Evolutionary conservation across 1,140 invertebrate species (phyloP), one percentile per base, ranked within the genome.

Genomic region (Dendrolimus punctatus): DNA sequence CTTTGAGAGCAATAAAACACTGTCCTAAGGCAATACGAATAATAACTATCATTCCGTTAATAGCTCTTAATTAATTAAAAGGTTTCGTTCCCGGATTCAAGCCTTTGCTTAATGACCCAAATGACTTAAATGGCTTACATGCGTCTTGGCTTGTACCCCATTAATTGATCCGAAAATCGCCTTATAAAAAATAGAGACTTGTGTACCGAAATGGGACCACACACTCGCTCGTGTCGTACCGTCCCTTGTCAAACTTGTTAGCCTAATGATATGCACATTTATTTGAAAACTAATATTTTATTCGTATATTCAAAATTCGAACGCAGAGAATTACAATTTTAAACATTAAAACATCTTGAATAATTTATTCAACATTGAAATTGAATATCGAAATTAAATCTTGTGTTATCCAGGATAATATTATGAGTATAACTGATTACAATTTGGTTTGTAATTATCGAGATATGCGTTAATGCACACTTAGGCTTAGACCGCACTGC

Each of bases 221-320:
- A 85, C 80, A 82, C 65, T 59, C 65, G 65, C 66, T 68, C 62
- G 67, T 55, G 23, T 54, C 66, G 64, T 60, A 60, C 57, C 63
- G 23, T 23, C 23, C 10, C 2, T 9, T 8, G 39, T 40, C 38
- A 4, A 9, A 70, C 77, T 76, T 78, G 79, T 78, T 74, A 77
- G 66, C 71, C 64, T 81, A 84, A 84, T 85, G 79, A 82, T 80
- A 86, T 83, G 83, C 78, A 80, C 79, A 78, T 86, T 83, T 80
- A 81, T 81, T 81, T 79, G 55, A 70, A 73, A 68, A 65, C 60
- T 68, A 64, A 61, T 62, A 45, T 9, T 45, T 45, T 10, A 45
- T 7, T 23, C 3, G 23, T 23, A 23, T 45, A n/a, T 45, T 45
- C n/a, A 45, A 45, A n/a, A 6, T 9, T 23, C 23, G 23, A 23